These are phyloP conservation scores for Malacoctenus gilli DNA, from an alignment of 2,797 vertebrate genomes.

Conservation along the genomic window DNA sequence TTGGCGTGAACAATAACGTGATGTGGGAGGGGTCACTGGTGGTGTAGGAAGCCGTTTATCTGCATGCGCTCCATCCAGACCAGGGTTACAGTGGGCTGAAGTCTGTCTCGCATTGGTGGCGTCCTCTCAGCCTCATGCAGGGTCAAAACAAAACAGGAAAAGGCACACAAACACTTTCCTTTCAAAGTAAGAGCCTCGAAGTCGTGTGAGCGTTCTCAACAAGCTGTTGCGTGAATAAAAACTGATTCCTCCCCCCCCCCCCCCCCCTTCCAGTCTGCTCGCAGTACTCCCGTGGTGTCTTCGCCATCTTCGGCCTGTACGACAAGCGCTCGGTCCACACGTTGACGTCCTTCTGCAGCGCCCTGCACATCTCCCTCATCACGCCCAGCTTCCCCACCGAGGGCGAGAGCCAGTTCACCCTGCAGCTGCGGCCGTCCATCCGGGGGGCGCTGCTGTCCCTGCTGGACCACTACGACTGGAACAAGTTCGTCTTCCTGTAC, in stretches of 20 bases:
- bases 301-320: constrained; percentile 97
- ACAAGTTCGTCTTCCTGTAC: constrained; percentile 93
- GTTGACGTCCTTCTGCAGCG: constrained; percentile 96
- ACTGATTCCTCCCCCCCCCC: not conserved
- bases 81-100: too few relatives aligned
- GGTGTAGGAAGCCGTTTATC: not conserved
- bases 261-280: constrained; percentile 72
- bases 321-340: constrained; percentile 97
- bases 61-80: too few relatives aligned
- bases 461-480: constrained; percentile 95
- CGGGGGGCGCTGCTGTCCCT: constrained; percentile 90
- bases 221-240: not conserved
- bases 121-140: too few relatives aligned
- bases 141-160: too few relatives aligned
- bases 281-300: constrained; percentile 95
- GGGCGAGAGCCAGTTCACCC: constrained; percentile 94
- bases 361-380: constrained; percentile 96
- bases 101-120: too few relatives aligned
- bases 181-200: too few relatives aligned
- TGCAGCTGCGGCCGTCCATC: constrained; percentile 92
- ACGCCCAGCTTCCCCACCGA: constrained; percentile 95
- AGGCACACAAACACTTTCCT: too few relatives aligned
- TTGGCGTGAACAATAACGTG: not conserved
- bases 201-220: too few relatives aligned
- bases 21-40: too few relatives aligned